A percentile compares a stretch with the other conserved stretches of the same genome.
phyloP scores from a whole-genome alignment of 2,113 vertebrate genomes.

The Ptyas mucosa region DNA sequence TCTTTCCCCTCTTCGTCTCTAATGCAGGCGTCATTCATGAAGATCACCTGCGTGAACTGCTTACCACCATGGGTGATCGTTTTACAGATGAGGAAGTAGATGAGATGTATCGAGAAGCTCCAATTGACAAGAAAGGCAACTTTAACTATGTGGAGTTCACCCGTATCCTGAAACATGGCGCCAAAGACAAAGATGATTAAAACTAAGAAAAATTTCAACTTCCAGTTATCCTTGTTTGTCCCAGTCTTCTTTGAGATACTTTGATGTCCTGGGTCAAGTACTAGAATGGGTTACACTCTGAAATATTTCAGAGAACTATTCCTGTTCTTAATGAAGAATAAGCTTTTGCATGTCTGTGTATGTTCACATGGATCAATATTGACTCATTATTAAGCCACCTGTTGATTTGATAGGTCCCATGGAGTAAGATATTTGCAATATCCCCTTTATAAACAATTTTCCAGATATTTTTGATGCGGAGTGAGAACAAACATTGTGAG shows the following conservation, averaged over 20 bases:
- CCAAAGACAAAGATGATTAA: constrained; percentile 83
- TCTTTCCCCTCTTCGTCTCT: neutral
- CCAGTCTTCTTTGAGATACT: neutral
- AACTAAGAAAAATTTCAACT: neutral
- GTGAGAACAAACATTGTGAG: neutral
- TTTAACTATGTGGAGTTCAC: constrained; percentile 99
- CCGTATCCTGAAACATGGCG: constrained; percentile 95
- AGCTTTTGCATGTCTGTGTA: neutral
- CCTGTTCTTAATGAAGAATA: neutral
- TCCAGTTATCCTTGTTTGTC: neutral
- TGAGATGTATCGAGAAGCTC: constrained; percentile 95
- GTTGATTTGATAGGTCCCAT: neutral
- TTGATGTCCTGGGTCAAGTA: constrained; percentile 13
- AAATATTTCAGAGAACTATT: constrained; percentile 8
- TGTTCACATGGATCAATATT: neutral
- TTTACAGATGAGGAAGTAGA: constrained; percentile 98
- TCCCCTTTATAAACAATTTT: neutral
- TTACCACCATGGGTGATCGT: constrained; percentile 98
- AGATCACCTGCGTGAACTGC: constrained; percentile 93
- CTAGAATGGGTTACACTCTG: constrained; percentile 20
- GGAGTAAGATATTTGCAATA: neutral
- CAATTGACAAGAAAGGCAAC: constrained; percentile 98
- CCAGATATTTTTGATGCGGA: neutral
- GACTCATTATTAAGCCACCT: neutral
- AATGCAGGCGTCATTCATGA: constrained; percentile 87